phyloP scores from a whole-genome alignment of 2,888 invertebrate genomes.

The Drosophila neotestacea region DNA sequence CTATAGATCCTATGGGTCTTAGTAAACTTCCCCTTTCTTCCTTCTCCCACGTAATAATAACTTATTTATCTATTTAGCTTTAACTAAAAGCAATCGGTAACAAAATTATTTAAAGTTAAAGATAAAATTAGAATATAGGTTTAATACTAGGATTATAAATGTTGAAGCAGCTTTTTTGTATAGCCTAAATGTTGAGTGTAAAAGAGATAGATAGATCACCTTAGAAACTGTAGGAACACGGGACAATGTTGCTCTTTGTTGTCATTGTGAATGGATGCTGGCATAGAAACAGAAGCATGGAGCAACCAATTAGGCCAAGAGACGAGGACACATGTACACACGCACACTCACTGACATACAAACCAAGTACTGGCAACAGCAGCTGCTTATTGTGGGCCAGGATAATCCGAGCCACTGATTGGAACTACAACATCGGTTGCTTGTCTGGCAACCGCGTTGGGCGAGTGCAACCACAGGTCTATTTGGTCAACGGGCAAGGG shows the following conservation, averaged over 20 bases:
- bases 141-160: too few species aligned
- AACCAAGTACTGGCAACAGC: slow-evolving; percentile 22
- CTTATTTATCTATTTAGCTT: too few species aligned
- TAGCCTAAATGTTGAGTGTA: too few species aligned
- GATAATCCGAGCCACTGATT: slow-evolving; percentile 61
- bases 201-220: background rate
- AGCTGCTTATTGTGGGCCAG: slow-evolving; percentile 51
- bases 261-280: slow-evolving; percentile 15
- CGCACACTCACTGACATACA: background rate
- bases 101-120: background rate
- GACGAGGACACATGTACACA: slow-evolving; percentile 10
- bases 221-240: background rate
- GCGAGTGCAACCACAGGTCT: slow-evolving; percentile 19
- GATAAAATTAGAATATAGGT: background rate
- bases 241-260: slow-evolving; percentile 8
- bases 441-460: slow-evolving; percentile 42
- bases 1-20: too few species aligned
- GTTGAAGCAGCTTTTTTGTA: too few species aligned
- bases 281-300: slow-evolving; percentile 22
- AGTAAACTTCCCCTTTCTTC: too few species aligned
- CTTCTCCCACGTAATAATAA: too few species aligned
- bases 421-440: slow-evolving; percentile 24
- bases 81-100: too few species aligned
- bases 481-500: background rate
- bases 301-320: slow-evolving; percentile 42